Evolutionary conservation across 2,113 vertebrate genomes (phyloP).

Genomic region (Eudyptes chrysolophus): DNA sequence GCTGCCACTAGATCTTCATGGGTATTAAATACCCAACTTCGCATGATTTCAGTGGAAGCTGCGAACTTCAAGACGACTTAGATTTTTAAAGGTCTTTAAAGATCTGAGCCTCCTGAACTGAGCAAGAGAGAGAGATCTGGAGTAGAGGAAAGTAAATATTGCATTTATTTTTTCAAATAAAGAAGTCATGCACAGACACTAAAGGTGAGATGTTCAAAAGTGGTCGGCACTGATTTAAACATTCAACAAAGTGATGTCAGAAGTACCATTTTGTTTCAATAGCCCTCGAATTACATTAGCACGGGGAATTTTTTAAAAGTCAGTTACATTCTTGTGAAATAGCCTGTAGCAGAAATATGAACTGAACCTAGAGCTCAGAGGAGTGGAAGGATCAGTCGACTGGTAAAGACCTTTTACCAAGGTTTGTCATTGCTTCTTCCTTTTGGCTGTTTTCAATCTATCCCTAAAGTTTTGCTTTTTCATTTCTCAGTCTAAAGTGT

Average conservation of each 20-base stretch:
- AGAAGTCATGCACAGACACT: neutral
- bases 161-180: neutral
- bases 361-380: neutral
- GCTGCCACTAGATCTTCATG: neutral
- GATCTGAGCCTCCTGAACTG: neutral
- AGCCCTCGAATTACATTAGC: neutral
- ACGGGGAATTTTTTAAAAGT: neutral
- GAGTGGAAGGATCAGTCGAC: neutral
- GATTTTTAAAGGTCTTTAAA: neutral
- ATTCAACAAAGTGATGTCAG: neutral
- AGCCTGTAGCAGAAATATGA: neutral
- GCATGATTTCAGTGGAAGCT: neutral
- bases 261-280: neutral
- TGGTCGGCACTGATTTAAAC: neutral
- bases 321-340: neutral
- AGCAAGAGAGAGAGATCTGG: neutral
- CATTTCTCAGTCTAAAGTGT: neutral
- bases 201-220: neutral
- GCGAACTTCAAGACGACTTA: neutral
- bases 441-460: neutral
- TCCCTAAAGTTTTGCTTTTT: neutral
- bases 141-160: neutral
- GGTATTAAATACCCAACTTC: neutral
- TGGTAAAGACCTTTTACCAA: neutral
- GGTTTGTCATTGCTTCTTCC: fast-evolving